Base-by-base conservation (phyloP, 2,113 vertebrate species). In the Globicephala melas region DNA sequence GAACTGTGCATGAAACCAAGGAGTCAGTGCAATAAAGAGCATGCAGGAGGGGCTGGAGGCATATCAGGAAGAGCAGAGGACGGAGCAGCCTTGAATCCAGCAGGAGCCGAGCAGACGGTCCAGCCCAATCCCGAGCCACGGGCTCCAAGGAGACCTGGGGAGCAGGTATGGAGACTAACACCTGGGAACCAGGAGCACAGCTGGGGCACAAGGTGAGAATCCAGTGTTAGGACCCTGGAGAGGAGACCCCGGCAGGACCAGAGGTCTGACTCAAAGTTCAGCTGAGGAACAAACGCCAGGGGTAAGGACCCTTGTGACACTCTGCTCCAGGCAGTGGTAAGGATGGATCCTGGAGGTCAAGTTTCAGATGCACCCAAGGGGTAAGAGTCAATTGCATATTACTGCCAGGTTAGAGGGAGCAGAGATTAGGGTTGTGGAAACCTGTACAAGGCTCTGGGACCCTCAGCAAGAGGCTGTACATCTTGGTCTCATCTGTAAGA, bases 91-190 rank as follows among this genome's bases (percentile, higher is more conserved):
- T 31, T 4, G 17, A 36, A 31, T 12, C 77, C 7, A 20, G 23
- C 26, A 23, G 25, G 62, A 33, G 71, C 55, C 18, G 80, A 65
- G 20, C 65, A 18, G 17, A 41, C 5, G 47, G 58, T 33, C 38
- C 13, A 60, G 14, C 9, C 8, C 9, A 11, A 8, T 17, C n/a
- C 41, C 13, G 2, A 44, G 44, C 63, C 10, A 1, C 0, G 6
- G 33, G 47, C 17, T 36, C 74, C 25, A 25, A 8, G 53, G 55
- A 89, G 65, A 68, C 28, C 17, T 77, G 50, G 3, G 2, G 5
- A 70, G 44, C 10, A 58, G 21, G 17, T 6, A 25, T 25, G 2
- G 21, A 71, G 44, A 4, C 62, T n/a, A 7, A 83, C 1, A 1
- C 8, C 25, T 47, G 15, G 4, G 38, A 28, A 31, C 68, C 10